Percentiles rank a stretch among this genome's conserved stretches.
phyloP scores from a whole-genome alignment of 2,888 invertebrate genomes.

The Tetragonisca angustula region DNA sequence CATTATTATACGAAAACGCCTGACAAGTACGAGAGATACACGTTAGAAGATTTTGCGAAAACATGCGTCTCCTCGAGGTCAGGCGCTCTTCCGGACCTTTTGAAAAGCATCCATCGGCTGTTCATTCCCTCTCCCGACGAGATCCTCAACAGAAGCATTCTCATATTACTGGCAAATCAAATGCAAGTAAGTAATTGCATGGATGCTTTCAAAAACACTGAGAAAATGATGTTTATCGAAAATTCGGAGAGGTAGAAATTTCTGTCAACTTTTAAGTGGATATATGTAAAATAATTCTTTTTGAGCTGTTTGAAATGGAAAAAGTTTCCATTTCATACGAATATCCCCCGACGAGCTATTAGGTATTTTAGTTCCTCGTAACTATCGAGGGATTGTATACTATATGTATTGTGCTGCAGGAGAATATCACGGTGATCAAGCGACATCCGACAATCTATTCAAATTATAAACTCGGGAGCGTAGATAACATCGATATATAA shows the following conservation, averaged over 20 bases:
- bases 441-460: conserved; percentile 35
- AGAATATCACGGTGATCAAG: conserved; percentile 54
- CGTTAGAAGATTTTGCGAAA: conserved; percentile 89
- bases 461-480: conserved; percentile 8
- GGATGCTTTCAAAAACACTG: neutral
- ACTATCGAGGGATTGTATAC: conserved; percentile 18
- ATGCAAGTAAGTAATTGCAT: conserved; percentile 57
- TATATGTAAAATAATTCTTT: neutral
- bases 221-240: neutral
- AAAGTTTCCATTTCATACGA: neutral
- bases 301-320: neutral
- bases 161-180: conserved; percentile 76
- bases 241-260: neutral
- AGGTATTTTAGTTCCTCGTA: conserved; percentile 45
- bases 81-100: conserved; percentile 87
- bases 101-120: conserved; percentile 88
- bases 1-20: conserved; percentile 80
- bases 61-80: conserved; percentile 89
- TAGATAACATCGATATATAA: neutral
- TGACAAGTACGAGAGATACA: conserved; percentile 86
- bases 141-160: conserved; percentile 84
- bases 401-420: conserved; percentile 30
- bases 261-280: neutral
- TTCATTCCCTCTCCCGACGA: conserved; percentile 85
- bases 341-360: conserved; percentile 29